Evolutionary conservation across 2,797 vertebrate species (phyloP), one percentile per base, ranked within the genome.

Genomic region (Furcifer pardalis): DNA sequence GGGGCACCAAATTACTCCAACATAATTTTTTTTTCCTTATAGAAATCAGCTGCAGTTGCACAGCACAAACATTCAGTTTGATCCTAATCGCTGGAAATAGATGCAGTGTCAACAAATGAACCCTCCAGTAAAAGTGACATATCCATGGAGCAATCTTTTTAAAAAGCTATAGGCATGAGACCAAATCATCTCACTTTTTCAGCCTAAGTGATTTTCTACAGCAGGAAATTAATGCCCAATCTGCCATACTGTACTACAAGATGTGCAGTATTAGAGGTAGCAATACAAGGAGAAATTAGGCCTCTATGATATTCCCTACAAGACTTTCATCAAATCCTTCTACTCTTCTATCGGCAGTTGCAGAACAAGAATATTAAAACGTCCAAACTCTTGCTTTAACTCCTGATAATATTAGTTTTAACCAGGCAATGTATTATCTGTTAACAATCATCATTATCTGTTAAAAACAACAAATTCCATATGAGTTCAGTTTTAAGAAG

Each of bases 381-480:
- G 87, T 88, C 49, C 46, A 88, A 81, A 35, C 79, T 77, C 79
- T 88, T 84, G 12, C 52, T 87, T 88, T 84, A 87, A 88, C 65
- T 82, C 82, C 82, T 91, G 85, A 66, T 91, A 46, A 63, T 75
- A 80, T 83, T 89, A 13, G 65, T 77, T 90, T 87, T 75, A 89
- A 91, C 86, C 91, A 69, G 76, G 81, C 60, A 89, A 91, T 81
- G 90, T 85, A 88, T 81, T 90, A 78, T 89, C 88, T 86, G 90
- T 84, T 90, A 73, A 75, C 86, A 91, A 91, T 85, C 92, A 23
- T 91, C 68, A 17, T 82, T 90, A 81, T 89, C 91, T 79, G 83
- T 89, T 89, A 91, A 89, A 90, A 89, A 19, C 77, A 84, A 81
- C n/a, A 42, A 60, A 44, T 86, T 91, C 85, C 86, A 91, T 90